These are phyloP conservation scores for Scomberomorus guttatus DNA, from an alignment of 2,797 vertebrate genomes.

Conservation along the genomic window DNA sequence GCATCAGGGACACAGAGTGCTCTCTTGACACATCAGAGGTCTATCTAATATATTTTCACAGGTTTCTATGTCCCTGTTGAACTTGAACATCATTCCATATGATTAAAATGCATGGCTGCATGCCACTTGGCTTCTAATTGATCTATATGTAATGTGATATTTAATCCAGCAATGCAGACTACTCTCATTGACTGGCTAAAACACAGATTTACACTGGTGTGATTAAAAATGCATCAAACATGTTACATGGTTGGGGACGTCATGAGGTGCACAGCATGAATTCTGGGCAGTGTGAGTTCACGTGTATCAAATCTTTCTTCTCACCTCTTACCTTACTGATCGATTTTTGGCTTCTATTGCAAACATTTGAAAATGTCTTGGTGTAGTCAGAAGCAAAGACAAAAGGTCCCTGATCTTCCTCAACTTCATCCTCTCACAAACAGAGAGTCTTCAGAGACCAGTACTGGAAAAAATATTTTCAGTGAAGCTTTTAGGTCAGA, in stretches of 20 bases:
- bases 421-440: slow-evolving; percentile 56
- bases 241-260: slow-evolving; percentile 12
- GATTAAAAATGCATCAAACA: slow-evolving; percentile 50
- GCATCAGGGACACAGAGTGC: slow-evolving; percentile 21
- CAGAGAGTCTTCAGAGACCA: slow-evolving; percentile 45
- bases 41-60: slow-evolving; percentile 23
- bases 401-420: slow-evolving; percentile 47
- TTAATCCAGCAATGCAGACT: slow-evolving; percentile 36
- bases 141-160: slow-evolving; percentile 35
- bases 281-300: slow-evolving; percentile 9
- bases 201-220: slow-evolving; percentile 35
- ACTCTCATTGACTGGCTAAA: slow-evolving; percentile 12
- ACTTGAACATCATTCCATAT: slow-evolving; percentile 21
- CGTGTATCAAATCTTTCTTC: slow-evolving; percentile 1
- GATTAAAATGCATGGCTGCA: slow-evolving; percentile 49
- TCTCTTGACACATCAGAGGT: slow-evolving; percentile 23
- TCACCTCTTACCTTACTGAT: not conserved
- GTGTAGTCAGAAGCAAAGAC: slow-evolving; percentile 39
- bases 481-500: slow-evolving; percentile 28
- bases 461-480: slow-evolving; percentile 48
- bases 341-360: not conserved
- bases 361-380: slow-evolving; percentile 31
- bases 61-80: slow-evolving; percentile 20
- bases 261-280: slow-evolving; percentile 1
- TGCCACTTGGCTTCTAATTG: slow-evolving; percentile 34